Evolutionary conservation across 2,888 invertebrate genomes (phyloP).

Genomic region (Spisula solida): DNA sequence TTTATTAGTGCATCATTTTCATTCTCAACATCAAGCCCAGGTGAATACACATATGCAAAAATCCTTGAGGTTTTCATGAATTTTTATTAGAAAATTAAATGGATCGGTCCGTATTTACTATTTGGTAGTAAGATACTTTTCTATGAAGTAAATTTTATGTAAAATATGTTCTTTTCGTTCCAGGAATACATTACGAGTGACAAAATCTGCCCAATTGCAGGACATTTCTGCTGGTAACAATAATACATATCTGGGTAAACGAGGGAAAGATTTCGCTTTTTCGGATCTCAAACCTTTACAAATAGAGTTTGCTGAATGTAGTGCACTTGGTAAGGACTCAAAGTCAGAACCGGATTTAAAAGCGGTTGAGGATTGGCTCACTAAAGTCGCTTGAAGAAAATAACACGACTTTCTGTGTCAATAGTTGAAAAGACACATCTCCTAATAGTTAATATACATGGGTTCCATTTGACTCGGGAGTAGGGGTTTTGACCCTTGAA

Average conservation of each 20-base stretch:
- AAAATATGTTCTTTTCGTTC: constrained; percentile 71
- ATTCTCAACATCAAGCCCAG: no score
- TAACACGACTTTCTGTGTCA: background rate
- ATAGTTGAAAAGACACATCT: no score
- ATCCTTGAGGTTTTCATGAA: no score
- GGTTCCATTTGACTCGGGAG: no score
- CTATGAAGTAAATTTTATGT: no score
- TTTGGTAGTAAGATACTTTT: no score
- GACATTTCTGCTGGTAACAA: constrained; percentile 88
- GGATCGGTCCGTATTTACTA: no score
- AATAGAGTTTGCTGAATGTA: constrained; percentile 89
- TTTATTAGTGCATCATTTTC: no score
- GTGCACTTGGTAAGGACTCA: constrained; percentile 87
- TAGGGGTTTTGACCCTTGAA: no score
- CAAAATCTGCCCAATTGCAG: constrained; percentile 93
- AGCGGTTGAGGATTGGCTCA: constrained; percentile 92
- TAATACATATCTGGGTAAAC: constrained; percentile 91
- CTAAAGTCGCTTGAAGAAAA: constrained; percentile 88
- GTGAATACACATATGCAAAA: no score
- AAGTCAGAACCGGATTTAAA: constrained; percentile 91
- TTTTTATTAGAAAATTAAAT: no score
- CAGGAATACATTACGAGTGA: constrained; percentile 95
- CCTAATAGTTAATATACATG: no score
- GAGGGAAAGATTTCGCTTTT: constrained; percentile 95
- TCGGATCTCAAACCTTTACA: constrained; percentile 90